Conservation (phyloP, 2,113 vertebrate genomes). For the Calyptomena viridis region DNA sequence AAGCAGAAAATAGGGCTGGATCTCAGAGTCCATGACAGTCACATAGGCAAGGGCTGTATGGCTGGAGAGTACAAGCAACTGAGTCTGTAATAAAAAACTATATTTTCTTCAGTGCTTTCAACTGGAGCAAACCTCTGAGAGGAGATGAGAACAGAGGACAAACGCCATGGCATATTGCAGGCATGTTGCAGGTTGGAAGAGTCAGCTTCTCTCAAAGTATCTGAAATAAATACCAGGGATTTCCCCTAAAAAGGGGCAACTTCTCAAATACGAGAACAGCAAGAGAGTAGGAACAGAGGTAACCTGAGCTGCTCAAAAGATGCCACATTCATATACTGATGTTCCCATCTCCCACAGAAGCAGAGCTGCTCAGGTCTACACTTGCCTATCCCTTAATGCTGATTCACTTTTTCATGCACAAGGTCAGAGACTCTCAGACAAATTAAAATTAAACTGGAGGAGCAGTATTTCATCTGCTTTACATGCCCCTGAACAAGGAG, state of each 20-base stretch:
- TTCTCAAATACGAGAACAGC: background rate
- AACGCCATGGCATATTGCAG: fast-evolving
- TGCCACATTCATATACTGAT: no score
- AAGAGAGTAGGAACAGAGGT: background rate
- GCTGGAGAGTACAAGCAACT: background rate
- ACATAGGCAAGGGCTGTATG: background rate
- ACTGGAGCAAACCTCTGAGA: background rate
- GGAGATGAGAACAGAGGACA: background rate
- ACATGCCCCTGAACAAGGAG: background rate
- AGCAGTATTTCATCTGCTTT: background rate
- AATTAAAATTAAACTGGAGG: background rate
- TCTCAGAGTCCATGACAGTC: background rate
- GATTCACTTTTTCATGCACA: background rate
- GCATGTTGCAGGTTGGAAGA: background rate
- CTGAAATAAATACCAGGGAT: background rate
- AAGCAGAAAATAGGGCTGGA: background rate
- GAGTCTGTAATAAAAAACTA: background rate
- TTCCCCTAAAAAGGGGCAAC: background rate
- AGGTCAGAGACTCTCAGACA: background rate
- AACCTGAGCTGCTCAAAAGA: background rate
- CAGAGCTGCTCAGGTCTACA: background rate
- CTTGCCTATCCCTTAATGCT: background rate
- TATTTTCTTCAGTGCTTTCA: background rate
- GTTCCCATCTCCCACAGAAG: background rate
- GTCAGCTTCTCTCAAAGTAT: background rate